phyloP scores from a whole-genome alignment of 2,113 vertebrate genomes.

The Puntigrus tetrazona region DNA sequence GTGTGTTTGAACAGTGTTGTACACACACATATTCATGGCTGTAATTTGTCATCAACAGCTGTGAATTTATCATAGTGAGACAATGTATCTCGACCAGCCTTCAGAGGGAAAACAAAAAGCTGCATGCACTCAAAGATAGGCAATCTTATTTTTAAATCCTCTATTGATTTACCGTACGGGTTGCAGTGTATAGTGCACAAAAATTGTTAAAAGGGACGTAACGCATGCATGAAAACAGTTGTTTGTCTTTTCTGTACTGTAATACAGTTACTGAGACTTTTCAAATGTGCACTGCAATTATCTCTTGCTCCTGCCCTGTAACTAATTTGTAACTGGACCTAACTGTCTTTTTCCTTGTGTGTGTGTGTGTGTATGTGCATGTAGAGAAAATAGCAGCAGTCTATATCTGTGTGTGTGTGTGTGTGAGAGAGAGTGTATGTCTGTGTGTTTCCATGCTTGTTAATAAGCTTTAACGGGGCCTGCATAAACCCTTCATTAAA shows the following conservation, averaged over 20 bases:
- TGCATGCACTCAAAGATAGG: conserved; percentile 4
- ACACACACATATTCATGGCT: conserved; percentile 42
- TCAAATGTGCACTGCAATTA: conserved; percentile 76
- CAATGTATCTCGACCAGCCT: conserved; percentile 47
- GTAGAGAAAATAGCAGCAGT: not conserved
- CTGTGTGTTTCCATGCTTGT: conserved; percentile 62
- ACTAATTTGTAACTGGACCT: conserved; percentile 33
- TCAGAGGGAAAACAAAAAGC: conserved; percentile 39
- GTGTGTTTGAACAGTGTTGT: not conserved
- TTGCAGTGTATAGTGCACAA: not conserved
- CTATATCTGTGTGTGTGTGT: not conserved
- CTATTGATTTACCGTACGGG: not conserved
- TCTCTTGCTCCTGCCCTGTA: not conserved
- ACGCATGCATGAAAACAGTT: not conserved
- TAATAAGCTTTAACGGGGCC: conserved; percentile 74
- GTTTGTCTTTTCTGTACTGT: conserved; percentile 67
- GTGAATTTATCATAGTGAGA: conserved; percentile 63
- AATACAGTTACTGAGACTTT: conserved; percentile 74
- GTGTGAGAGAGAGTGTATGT: not conserved
- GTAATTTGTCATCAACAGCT: conserved; percentile 62
- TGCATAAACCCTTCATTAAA: conserved; percentile 69
- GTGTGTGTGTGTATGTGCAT: not conserved
- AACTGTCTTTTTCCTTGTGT: conserved; percentile 8
- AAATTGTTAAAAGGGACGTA: not conserved
- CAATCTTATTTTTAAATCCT: not conserved